These are phyloP conservation scores for Aelia acuminata DNA, from an alignment of 2,888 invertebrate species.

Conservation along the genomic window DNA sequence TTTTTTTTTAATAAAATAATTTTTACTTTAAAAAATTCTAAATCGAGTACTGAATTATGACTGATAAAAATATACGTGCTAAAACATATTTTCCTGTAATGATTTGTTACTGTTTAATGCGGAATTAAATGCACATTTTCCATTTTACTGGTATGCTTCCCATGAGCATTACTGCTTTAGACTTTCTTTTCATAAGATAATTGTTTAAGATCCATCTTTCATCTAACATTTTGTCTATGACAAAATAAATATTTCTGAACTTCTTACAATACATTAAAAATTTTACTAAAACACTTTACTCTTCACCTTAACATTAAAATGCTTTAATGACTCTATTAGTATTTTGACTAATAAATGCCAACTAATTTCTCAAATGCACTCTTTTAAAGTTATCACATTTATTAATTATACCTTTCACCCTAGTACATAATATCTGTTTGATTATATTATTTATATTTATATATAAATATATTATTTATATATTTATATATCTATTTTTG, in stretches of 20 bases:
- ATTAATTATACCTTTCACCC: background rate
- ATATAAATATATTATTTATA: too few species aligned
- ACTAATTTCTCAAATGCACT: constrained; percentile 2
- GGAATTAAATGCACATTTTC: constrained; percentile 9
- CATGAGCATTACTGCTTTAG: background rate
- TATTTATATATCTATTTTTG: background rate
- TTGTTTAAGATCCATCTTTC: background rate
- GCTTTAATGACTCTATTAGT: background rate
- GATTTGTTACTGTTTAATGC: background rate
- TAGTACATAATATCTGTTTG: background rate
- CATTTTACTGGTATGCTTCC: background rate
- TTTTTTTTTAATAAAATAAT: too few species aligned
- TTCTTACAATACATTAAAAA: background rate
- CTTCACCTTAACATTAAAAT: background rate
- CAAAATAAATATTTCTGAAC: background rate
- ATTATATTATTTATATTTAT: too few species aligned
- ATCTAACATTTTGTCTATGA: constrained; percentile 6
- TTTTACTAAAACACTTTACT: background rate
- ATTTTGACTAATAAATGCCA: background rate
- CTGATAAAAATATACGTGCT: background rate
- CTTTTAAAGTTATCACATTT: constrained; percentile 12
- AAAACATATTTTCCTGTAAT: background rate
- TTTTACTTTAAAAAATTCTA: too few species aligned
- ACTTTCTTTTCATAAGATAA: background rate
- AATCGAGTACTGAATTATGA: background rate